phyloP scores from a whole-genome alignment of 1,140 invertebrate genomes.

The Aplysia californica region DNA sequence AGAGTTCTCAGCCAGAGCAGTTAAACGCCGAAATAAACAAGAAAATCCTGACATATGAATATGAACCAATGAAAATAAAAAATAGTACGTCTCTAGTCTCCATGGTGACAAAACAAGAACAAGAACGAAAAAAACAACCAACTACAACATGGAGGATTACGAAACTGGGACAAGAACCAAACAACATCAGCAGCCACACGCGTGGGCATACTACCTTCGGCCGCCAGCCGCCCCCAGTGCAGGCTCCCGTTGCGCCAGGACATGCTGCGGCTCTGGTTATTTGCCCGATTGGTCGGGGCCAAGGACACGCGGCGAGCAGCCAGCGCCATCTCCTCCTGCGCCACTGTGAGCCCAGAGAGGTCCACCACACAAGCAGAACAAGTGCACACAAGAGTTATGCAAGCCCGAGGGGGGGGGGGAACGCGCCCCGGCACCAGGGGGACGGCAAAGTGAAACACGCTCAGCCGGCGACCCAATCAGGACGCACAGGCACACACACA shows the following conservation, averaged over 20 bases:
- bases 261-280: slow-evolving; percentile 64
- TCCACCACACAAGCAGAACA: slow-evolving; percentile 34
- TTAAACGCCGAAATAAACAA: too few species aligned
- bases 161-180: too few species aligned
- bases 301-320: slow-evolving; percentile 66
- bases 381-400: slow-evolving; percentile 31
- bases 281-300: slow-evolving; percentile 64
- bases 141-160: too few species aligned
- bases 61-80: too few species aligned
- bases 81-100: too few species aligned
- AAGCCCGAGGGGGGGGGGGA: slow-evolving; percentile 12
- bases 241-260: slow-evolving; percentile 67
- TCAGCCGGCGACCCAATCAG: slow-evolving; percentile 16
- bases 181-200: too few species aligned
- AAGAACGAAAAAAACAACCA: too few species aligned
- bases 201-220: slow-evolving; percentile 60
- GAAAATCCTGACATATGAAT: too few species aligned
- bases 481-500: too few species aligned
- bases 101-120: too few species aligned
- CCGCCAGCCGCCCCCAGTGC: slow-evolving; percentile 59
- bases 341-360: slow-evolving; percentile 41
- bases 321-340: slow-evolving; percentile 62
- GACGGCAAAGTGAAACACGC: background rate
- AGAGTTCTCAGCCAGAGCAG: too few species aligned
- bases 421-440: slow-evolving; percentile 18